These are phyloP conservation scores for Hybognathus amarus DNA, from an alignment of 2,797 vertebrate genomes.

Conservation along the genomic window DNA sequence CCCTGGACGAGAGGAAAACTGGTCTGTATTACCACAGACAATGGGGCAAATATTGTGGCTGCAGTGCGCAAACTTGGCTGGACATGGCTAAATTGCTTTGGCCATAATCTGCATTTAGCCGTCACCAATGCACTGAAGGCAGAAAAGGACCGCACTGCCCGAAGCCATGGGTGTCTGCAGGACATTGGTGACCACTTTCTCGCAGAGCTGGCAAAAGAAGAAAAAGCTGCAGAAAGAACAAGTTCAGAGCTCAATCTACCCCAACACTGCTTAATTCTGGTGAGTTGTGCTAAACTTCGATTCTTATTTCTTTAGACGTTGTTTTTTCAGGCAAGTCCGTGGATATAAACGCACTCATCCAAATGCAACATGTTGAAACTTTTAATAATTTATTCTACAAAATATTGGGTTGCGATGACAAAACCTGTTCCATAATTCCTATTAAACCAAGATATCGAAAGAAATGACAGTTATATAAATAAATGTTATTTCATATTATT, in stretches of 20 bases:
- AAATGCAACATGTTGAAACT: not conserved
- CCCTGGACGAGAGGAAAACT: too few species aligned
- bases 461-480: too few species aligned
- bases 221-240: slow-evolving; percentile 1
- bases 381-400: not conserved
- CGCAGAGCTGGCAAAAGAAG: not conserved
- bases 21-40: slow-evolving; percentile 8
- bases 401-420: not conserved
- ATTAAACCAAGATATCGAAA: not conserved
- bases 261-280: not conserved
- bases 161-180: not conserved
- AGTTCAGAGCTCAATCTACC: not conserved
- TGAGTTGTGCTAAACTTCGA: not conserved
- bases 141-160: not conserved
- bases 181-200: not conserved
- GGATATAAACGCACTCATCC: not conserved
- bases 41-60: slow-evolving; percentile 8
- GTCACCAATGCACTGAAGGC: slow-evolving; percentile 5
- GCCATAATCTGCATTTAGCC: slow-evolving; percentile 36
- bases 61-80: not conserved
- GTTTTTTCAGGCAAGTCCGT: too few species aligned
- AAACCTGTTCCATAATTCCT: not conserved
- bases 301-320: not conserved
- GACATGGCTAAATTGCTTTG: not conserved
- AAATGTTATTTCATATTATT: too few species aligned